Evolutionary conservation across 2,888 invertebrate genomes (phyloP), one percentile per base, ranked within the genome.

Genomic region (Lasioglossum malachurum): DNA sequence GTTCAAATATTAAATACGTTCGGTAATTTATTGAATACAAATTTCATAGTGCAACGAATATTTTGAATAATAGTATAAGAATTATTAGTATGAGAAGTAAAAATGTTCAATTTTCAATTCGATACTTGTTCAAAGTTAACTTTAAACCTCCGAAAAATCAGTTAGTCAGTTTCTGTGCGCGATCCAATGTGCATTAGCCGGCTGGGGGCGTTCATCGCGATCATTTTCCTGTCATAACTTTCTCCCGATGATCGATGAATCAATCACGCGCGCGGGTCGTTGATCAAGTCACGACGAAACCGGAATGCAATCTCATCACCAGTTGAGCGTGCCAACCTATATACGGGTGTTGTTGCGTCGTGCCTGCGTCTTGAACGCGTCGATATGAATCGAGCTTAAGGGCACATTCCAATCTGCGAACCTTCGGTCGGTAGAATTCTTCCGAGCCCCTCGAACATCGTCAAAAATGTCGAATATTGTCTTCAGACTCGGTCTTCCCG

Each of bases 201-300:
- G 60, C 4, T 60, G n/a, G 14, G 14, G 14, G 60, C 27, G 27
- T 60, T 14, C 27, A 60, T 60, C 60, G 60, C 60, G 60, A 60
- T 60, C 27, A 60, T 60, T 5, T 27, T 60, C 60, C 27, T 60
- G 60, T 60, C 60, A 60, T 60, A 60, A 60, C 60, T 60, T 60
- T 60, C 60, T 60, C 60, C 14, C 27, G 14, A 60, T 60, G 27
- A 60, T 60, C 60, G 60, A 60, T 60, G 60, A 60, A 60, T 60
- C 60, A 60, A 60, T 60, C 60, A 4, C 2, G 23, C 44, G 38
- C 16, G 31, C n/a, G 23, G 19, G 19, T 67, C 64, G 31, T 67
- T 67, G 64, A 67, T 67, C 64, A 49, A 23, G 10, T 8, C 27
- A 31, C 74, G 49, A 16, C 7, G 5, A 46, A 23, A 49, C 10